Base-by-base conservation (phyloP, 2,797 vertebrate genomes). In the Nyctalus aviator region DNA sequence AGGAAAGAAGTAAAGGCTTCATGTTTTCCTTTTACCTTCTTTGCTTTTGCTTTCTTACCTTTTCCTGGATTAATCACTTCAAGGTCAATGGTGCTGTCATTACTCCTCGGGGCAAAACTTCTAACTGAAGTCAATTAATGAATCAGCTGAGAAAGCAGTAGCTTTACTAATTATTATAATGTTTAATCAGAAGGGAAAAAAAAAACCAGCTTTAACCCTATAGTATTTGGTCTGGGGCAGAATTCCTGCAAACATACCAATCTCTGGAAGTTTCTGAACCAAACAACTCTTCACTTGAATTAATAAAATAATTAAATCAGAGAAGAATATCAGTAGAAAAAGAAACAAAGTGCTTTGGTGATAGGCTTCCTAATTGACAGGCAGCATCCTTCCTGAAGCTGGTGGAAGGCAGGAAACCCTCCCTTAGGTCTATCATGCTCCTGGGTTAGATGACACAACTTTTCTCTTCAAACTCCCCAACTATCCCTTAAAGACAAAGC, bases 61-160 rank as follows among this genome's bases (percentile, higher is more conserved):
- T 89, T 95, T 53, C 59, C 10, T 57, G 8, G 41, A 89, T 87
- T 95, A 88, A 95, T 95, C 72, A 86, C 14, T n/a, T 76, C 83
- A 90, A 85, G 71, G 81, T 90, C 91, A 89, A 66, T 84, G 57
- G 18, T 84, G 3, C 12, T 72, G 46, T 76, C 55, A 81, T 85
- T 92, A 69, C 35, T 95, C n/a, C 75, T 88, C 30, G 11, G 32
- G 57, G 59, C 46, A 94, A 88, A 95, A 83, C 21, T 73, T 93
- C 88, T 91, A 79, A 83, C 68, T 91, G 32, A 92, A 89, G 68
- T 95, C 85, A 94, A 89, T 96, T 92, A 94, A 55, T 8, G 25
- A 75, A 93, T 90, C 90, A 90, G 68, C 88, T 92, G 48, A 96
- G 59, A 95, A 90, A 78, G 82, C 92, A 94, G 79, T n/a, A 41